Conservation (phyloP, 2,797 vertebrate genomes). For the Scarus forsteni region DNA sequence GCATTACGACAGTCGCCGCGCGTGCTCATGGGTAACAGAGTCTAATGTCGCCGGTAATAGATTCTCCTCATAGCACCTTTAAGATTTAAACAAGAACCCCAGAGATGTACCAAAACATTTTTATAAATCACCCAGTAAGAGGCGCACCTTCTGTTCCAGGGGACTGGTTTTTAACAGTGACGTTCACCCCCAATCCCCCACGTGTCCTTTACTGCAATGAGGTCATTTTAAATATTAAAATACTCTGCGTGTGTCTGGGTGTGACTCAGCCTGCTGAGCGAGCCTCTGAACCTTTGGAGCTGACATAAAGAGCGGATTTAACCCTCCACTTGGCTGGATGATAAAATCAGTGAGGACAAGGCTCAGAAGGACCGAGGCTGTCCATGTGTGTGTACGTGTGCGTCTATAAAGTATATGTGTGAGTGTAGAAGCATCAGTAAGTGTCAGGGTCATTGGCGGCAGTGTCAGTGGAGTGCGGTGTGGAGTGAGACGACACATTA, state of each 20-base stretch:
- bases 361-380: conserved; percentile 7
- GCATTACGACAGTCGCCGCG: too few relatives aligned
- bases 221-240: conserved; percentile 56
- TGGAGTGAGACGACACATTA: conserved; percentile 48
- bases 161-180: conserved; percentile 51
- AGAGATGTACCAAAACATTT: background rate
- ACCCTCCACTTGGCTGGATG: conserved; percentile 46
- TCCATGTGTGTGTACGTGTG: conserved; percentile 18
- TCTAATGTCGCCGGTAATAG: too few relatives aligned
- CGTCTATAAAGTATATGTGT: conserved; percentile 11
- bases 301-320: conserved; percentile 32
- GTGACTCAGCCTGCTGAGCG: conserved; percentile 7
- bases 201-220: conserved; percentile 29
- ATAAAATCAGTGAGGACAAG: conserved; percentile 35
- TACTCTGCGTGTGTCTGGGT: background rate
- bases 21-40: too few relatives aligned
- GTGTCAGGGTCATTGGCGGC: conserved; percentile 42
- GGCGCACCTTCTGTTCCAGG: conserved; percentile 8
- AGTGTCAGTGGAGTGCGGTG: conserved; percentile 14
- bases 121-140: too few relatives aligned
- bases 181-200: conserved; percentile 25
- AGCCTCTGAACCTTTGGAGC: conserved; percentile 12
- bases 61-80: too few relatives aligned
- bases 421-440: conserved; percentile 15
- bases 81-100: too few relatives aligned